These are phyloP conservation scores for Uria lomvia DNA, from an alignment of 2,113 vertebrate genomes.

Conservation along the genomic window DNA sequence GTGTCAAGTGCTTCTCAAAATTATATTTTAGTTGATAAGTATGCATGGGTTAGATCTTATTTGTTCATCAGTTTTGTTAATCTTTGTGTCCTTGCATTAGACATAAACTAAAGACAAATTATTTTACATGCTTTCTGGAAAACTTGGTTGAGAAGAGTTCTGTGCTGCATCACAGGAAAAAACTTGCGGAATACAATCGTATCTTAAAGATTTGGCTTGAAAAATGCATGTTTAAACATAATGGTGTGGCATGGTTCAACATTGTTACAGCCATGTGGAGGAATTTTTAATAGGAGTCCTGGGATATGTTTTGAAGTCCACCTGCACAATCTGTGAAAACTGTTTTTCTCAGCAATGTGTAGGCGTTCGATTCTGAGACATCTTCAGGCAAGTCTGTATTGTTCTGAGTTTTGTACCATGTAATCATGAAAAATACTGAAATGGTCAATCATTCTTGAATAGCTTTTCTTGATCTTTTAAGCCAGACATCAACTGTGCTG, in stretches of 20 bases:
- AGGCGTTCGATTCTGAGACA: background rate
- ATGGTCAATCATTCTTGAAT: background rate
- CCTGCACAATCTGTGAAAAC: background rate
- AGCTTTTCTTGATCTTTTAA: background rate
- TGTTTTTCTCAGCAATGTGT: background rate
- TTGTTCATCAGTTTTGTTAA: background rate
- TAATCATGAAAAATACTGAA: background rate
- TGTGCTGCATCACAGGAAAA: background rate
- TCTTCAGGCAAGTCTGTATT: background rate
- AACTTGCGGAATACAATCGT: background rate
- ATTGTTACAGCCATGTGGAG: background rate
- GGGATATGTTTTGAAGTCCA: background rate
- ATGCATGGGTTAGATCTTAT: background rate
- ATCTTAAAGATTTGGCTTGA: background rate
- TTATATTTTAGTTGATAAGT: background rate
- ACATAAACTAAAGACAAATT: background rate
- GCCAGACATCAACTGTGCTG: background rate
- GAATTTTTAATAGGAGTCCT: background rate
- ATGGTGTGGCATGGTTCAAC: background rate
- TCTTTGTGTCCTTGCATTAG: background rate
- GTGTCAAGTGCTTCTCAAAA: background rate
- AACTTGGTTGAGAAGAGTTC: background rate
- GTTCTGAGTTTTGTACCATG: fast-evolving
- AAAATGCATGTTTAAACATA: background rate
- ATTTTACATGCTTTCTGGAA: background rate